phyloP scores from a whole-genome alignment of 2,797 vertebrate species.

The Aselliscus stoliczkanus region DNA sequence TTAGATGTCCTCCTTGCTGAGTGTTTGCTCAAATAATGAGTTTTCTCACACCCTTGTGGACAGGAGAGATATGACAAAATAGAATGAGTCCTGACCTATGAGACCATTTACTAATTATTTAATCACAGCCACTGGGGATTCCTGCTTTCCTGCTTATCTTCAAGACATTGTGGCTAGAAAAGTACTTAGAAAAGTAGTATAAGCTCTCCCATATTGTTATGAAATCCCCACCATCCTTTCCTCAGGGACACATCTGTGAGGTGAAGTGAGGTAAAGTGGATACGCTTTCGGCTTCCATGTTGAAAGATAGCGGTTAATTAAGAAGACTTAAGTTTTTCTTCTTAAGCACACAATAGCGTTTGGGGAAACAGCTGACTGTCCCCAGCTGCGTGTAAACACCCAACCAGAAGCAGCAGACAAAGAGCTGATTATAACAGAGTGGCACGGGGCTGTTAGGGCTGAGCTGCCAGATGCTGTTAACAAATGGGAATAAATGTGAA shows the following conservation, averaged over 20 bases:
- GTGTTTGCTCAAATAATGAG: neutral
- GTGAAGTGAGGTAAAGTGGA: slow-evolving; percentile 53
- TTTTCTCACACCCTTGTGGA: neutral
- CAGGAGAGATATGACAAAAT: neutral
- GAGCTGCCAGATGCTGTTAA: slow-evolving; percentile 40
- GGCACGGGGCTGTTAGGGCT: neutral
- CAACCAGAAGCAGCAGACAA: slow-evolving; percentile 61
- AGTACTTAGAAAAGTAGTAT: neutral
- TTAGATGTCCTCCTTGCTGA: neutral
- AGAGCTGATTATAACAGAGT: slow-evolving; percentile 53
- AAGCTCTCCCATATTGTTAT: neutral
- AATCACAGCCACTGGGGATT: neutral
- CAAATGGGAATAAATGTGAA: slow-evolving; percentile 32
- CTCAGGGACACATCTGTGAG: slow-evolving; percentile 42
- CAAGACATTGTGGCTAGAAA: neutral
- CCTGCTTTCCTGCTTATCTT: neutral
- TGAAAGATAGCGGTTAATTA: slow-evolving; percentile 31
- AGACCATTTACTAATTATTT: neutral
- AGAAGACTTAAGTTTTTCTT: slow-evolving; percentile 49
- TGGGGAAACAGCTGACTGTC: slow-evolving; percentile 55
- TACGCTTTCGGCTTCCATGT: neutral
- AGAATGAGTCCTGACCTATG: neutral
- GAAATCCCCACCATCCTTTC: neutral
- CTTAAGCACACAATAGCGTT: slow-evolving; percentile 50
- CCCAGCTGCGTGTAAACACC: slow-evolving; percentile 55